These are phyloP conservation scores for Protosalanx chinensis DNA, from an alignment of 2,797 vertebrate genomes.

Conservation along the genomic window DNA sequence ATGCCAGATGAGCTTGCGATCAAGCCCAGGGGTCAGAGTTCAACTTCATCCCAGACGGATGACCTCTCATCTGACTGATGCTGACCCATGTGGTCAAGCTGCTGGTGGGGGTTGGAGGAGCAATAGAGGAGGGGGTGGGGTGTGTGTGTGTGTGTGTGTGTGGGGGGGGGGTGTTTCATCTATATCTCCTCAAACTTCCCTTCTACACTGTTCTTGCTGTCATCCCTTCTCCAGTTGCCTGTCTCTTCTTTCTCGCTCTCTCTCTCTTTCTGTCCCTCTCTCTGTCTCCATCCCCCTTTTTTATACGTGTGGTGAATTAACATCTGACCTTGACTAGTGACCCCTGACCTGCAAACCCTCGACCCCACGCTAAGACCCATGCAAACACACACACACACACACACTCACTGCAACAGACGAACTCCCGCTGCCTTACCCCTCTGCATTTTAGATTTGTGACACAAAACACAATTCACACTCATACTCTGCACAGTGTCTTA, in stretches of 20 bases:
- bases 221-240: not conserved
- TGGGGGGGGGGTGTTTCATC: slow-evolving; percentile 18
- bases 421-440: slow-evolving; percentile 19
- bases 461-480: not conserved
- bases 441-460: slow-evolving; percentile 2
- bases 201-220: not conserved
- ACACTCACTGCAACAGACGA: slow-evolving; percentile 15
- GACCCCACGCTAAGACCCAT: slow-evolving; percentile 16
- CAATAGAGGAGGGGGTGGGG: slow-evolving; percentile 16
- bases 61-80: slow-evolving; percentile 66
- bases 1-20: slow-evolving; percentile 58
- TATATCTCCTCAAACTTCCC: not conserved
- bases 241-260: not conserved
- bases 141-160: too few relatives aligned
- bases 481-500: not conserved
- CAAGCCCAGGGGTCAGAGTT: slow-evolving; percentile 65
- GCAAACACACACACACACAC: slow-evolving; percentile 21
- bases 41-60: slow-evolving; percentile 72
- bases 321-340: slow-evolving; percentile 65
- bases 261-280: slow-evolving; percentile 15
- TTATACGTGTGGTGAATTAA: slow-evolving; percentile 55
- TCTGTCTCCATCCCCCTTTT: slow-evolving; percentile 27
- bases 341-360: slow-evolving; percentile 30
- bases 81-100: slow-evolving; percentile 55
- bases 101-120: slow-evolving; percentile 20